Evolutionary conservation across 2,888 invertebrate genomes (phyloP).

Genomic region (Hemithea aestivaria): DNA sequence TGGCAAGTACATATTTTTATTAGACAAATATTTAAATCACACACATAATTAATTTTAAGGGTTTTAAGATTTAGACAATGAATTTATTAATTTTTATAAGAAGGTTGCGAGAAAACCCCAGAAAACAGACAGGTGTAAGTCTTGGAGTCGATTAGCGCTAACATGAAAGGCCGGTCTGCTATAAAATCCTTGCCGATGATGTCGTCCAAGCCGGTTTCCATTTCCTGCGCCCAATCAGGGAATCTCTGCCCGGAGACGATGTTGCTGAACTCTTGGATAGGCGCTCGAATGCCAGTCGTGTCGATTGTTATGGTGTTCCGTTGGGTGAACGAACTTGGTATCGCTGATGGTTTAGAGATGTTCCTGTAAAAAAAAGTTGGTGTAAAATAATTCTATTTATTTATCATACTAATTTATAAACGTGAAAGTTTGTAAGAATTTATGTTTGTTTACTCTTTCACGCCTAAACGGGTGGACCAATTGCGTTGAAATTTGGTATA

Average conservation of each 20-base stretch:
- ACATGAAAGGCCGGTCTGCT: slow-evolving; percentile 39
- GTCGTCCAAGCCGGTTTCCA: slow-evolving; percentile 24
- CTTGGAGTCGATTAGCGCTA: slow-evolving; percentile 33
- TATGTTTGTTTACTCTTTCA: no score
- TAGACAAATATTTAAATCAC: no score
- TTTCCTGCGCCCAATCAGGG: slow-evolving; percentile 6
- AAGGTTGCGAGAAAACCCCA: slow-evolving; percentile 32
- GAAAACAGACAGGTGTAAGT: slow-evolving; percentile 31
- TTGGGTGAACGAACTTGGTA: slow-evolving; percentile 30
- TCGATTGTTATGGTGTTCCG: slow-evolving; percentile 28
- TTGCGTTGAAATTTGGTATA: no score
- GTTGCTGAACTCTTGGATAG: slow-evolving; percentile 16
- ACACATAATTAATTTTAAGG: no score
- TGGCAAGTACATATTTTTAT: no score
- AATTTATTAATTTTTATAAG: slow-evolving; percentile 10
- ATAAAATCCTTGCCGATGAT: slow-evolving; percentile 32
- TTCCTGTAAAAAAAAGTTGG: slow-evolving; percentile 26
- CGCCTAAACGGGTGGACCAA: no score
- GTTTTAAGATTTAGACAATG: no score
- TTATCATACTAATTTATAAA: no score
- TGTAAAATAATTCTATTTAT: no score
- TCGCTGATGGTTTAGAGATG: slow-evolving; percentile 26
- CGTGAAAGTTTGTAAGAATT: no score
- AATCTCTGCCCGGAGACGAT: background rate
- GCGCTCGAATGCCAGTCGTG: slow-evolving; percentile 22